phyloP scores from a whole-genome alignment of 2,797 vertebrate genomes.

The Paramormyrops hopkinsi region DNA sequence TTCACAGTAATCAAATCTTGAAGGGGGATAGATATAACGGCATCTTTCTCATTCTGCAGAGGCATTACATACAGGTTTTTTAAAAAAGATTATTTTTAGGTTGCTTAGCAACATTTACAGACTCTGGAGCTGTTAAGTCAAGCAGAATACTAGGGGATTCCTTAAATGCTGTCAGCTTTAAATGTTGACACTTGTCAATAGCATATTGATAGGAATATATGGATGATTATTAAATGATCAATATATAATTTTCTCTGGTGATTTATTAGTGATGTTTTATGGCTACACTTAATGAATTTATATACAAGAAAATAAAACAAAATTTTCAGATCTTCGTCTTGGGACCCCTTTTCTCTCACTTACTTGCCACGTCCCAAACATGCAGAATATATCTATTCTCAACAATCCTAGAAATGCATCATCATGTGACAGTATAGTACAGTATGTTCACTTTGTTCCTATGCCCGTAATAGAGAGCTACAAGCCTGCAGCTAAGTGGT shows the following conservation, averaged over 20 bases:
- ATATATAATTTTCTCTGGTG: background rate
- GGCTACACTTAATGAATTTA: background rate
- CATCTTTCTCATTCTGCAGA: slow-evolving; percentile 37
- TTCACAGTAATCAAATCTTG: background rate
- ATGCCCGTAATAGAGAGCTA: background rate
- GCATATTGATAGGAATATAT: background rate
- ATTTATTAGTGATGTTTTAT: background rate
- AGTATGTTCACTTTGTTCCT: background rate
- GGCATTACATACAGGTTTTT: slow-evolving; percentile 34
- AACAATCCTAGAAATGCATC: background rate
- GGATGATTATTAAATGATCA: background rate
- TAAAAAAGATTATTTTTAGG: slow-evolving; percentile 61
- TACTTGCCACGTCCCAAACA: background rate
- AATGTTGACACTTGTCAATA: background rate
- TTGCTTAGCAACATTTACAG: slow-evolving; percentile 65
- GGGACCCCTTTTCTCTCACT: background rate
- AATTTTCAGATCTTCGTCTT: background rate
- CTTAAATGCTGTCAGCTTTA: slow-evolving; percentile 9
- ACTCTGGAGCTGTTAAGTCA: slow-evolving; percentile 27
- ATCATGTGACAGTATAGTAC: background rate
- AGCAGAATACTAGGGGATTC: slow-evolving; percentile 18
- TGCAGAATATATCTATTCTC: background rate
- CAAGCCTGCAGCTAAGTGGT: background rate
- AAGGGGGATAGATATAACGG: slow-evolving; percentile 6
- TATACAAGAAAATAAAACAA: background rate